Evolutionary conservation across 2,888 invertebrate species (phyloP).

Genomic region (Hanleya hanleyi): DNA sequence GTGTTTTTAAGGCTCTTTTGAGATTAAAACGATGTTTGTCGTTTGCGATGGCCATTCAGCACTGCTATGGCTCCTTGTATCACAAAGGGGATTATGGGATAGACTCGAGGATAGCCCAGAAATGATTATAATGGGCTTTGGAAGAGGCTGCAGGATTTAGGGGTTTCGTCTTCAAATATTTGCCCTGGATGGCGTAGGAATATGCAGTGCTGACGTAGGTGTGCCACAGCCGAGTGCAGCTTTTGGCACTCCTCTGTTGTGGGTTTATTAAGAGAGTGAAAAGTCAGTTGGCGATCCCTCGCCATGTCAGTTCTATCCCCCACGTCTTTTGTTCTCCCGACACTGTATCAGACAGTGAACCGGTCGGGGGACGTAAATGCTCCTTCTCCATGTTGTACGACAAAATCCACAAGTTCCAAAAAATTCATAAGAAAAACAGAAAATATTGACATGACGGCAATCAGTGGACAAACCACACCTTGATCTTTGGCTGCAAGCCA

Average conservation of each 20-base stretch:
- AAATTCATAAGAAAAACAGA: constrained; percentile 5
- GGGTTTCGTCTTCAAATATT: not conserved
- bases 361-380: not conserved
- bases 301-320: not conserved
- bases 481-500: not conserved
- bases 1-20: not conserved
- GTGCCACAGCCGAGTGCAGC: not conserved
- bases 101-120: not conserved
- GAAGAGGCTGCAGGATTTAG: not conserved
- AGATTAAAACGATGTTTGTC: not conserved
- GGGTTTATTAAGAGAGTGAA: not conserved
- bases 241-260: not conserved
- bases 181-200: not conserved
- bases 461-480: not conserved
- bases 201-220: not conserved
- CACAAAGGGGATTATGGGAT: not conserved
- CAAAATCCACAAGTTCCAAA: not conserved
- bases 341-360: not conserved
- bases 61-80: no score
- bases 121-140: not conserved
- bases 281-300: not conserved
- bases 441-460: not conserved
- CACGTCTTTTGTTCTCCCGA: not conserved
- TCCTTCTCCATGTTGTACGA: not conserved
- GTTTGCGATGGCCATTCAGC: no score